Percentiles rank a stretch among this genome's conserved stretches.
These are phyloP conservation scores for Nyctereutes procyonoides DNA, from an alignment of 2,113 vertebrate species.

Conservation along the genomic window DNA sequence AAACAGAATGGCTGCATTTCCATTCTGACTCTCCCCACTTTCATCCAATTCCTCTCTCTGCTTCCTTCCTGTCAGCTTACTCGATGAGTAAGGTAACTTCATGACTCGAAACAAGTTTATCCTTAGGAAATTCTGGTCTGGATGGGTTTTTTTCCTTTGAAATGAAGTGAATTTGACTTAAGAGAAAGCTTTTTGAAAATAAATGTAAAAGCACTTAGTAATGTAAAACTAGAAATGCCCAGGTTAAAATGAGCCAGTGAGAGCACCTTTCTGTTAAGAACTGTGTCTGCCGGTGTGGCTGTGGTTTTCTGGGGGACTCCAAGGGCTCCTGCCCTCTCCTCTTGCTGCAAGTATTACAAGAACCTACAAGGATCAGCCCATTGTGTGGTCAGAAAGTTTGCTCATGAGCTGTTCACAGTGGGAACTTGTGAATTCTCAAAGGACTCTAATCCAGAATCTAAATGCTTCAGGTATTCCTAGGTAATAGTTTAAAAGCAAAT, in stretches of 20 bases:
- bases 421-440: not conserved
- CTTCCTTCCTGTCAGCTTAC: not conserved
- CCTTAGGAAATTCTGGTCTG: not conserved
- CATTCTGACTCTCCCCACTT: not conserved
- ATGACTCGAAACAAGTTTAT: not conserved
- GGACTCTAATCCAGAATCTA: not conserved
- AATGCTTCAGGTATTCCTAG: not conserved
- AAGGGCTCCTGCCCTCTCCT: not conserved
- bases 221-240: not conserved
- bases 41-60: not conserved
- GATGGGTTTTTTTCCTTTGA: not conserved
- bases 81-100: not conserved
- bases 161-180: slow-evolving; percentile 1
- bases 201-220: not conserved
- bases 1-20: not conserved
- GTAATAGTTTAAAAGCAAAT: not conserved
- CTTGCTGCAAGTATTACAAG: not conserved
- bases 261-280: not conserved
- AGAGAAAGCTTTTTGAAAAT: not conserved
- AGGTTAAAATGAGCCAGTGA: not conserved
- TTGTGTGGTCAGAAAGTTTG: not conserved
- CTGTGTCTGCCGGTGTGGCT: not conserved
- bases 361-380: accelerated
- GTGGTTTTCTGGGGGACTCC: not conserved
- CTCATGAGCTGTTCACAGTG: not conserved